phyloP scores from a whole-genome alignment of 2,888 invertebrate genomes.

The Aspidiotus destructor region DNA sequence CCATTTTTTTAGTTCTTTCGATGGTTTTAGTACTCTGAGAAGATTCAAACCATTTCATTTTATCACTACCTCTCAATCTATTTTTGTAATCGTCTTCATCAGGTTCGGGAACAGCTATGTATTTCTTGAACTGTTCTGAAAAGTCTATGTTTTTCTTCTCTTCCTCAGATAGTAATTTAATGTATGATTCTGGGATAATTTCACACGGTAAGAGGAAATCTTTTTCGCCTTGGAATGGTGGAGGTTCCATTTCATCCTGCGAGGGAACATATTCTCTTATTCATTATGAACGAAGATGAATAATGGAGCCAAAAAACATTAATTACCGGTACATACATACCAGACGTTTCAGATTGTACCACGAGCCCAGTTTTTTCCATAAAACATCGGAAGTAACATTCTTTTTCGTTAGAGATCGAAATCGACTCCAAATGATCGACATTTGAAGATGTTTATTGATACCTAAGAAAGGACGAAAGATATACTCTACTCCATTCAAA shows the following conservation, averaged over 20 bases:
- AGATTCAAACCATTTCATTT: conserved; percentile 27
- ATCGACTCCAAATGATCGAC: conserved; percentile 24
- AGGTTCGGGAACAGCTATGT: background rate
- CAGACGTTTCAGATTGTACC: conserved; percentile 25
- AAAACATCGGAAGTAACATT: conserved; percentile 18
- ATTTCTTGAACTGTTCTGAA: conserved; percentile 9
- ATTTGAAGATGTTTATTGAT: conserved; percentile 27
- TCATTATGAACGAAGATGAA: background rate
- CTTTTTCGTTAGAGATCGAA: conserved; percentile 7
- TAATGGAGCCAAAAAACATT: background rate
- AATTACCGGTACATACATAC: conserved; percentile 6
- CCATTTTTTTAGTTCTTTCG: conserved; percentile 8
- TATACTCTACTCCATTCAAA: background rate
- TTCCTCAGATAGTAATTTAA: conserved; percentile 20
- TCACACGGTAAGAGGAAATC: conserved; percentile 18
- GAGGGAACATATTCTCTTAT: background rate
- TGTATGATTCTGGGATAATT: conserved; percentile 10
- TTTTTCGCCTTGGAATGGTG: conserved; percentile 17
- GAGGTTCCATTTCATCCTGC: conserved; percentile 13
- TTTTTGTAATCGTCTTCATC: conserved; percentile 19
- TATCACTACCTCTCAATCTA: conserved; percentile 23
- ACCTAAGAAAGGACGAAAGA: background rate
- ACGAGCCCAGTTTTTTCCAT: conserved; percentile 25
- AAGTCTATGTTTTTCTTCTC: conserved; percentile 20
- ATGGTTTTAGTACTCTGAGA: background rate